Conservation (phyloP, 2,888 invertebrate genomes). For the Morpho helenor region DNA sequence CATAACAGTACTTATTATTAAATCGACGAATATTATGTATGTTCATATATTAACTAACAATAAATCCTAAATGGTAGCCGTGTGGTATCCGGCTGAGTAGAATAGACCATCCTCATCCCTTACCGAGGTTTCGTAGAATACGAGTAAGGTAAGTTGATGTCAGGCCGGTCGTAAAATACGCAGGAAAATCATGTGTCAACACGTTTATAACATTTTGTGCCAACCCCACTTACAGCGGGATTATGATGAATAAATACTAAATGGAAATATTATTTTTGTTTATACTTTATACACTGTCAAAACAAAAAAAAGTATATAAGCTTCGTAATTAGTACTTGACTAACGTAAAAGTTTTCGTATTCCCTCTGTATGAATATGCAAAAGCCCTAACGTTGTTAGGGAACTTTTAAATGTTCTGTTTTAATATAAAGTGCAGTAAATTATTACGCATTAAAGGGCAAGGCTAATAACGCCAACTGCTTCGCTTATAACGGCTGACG, state of each 20-base stretch:
- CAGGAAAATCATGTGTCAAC: no score
- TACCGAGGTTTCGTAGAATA: no score
- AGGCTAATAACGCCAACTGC: conserved; percentile 71
- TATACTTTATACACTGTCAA: neutral
- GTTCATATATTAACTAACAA: no score
- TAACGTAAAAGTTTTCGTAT: conserved; percentile 9
- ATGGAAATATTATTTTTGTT: no score
- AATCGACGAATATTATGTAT: neutral
- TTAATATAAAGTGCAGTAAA: conserved; percentile 74
- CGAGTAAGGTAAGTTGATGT: no score
- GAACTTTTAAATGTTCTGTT: conserved; percentile 74
- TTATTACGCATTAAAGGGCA: conserved; percentile 74
- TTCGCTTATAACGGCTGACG: conserved; percentile 67
- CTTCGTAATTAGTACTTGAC: conserved; percentile 7
- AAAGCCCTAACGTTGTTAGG: conserved; percentile 45
- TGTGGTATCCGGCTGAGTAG: no score
- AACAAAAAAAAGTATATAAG: neutral
- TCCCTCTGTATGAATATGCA: conserved; percentile 14
- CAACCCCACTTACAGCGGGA: no score
- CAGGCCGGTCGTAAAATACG: no score
- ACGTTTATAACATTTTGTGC: no score
- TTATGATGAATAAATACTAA: no score
- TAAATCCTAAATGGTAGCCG: no score
- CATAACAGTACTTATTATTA: neutral
- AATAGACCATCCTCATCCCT: no score